Base-by-base conservation (phyloP, 2,797 vertebrate species). In the Mionectes olivaceus region DNA sequence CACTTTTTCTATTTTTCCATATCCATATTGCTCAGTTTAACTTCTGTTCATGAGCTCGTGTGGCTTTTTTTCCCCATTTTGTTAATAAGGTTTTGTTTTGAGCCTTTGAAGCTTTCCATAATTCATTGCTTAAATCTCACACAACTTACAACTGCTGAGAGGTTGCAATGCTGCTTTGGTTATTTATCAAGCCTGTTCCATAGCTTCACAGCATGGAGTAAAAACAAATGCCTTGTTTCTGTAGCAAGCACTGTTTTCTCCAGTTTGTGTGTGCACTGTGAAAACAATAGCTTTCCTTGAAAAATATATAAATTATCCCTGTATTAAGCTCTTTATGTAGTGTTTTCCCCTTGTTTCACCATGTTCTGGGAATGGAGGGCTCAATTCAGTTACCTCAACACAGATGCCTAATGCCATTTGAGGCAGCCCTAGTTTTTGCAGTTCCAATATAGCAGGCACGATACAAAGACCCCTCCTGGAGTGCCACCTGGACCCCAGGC, bases 371-470 rank as follows among this genome's bases (percentile, higher is more conserved):
- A 61, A 50, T 10, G 27, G 21, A 67, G 35, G 33, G 16, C 21
- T 64, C 70, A 68, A 2, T 68, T 81, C 27, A 39, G 23, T 53
- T 57, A 21, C 18, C 24, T 68, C 0, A 2, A 6, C 18, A 5
- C 2, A 43, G 30, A 7, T 50, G 18, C 11, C 46, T 84, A 44
- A n/a, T 44, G 67, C 15, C 28, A 18, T 59, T 73, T 76, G 47
- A 69, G 50, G 22, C 5, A 33, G 28, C 35, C 22, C 3, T 14
- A 30, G 22, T 21, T 35, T 69, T 56, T 65, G 35, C 0, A 0
- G 5, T 70, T 73, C 50, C 6, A 13, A 8, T 6, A 8, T 5
- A 65, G 64, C 32, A 78, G 32, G 13, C 47, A 23, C 0, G 11
- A 12, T 53, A 49, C 8, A 41, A 22, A 64, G 13, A 23, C 12